Percentiles rank a stretch among this genome's conserved stretches.
phyloP scores from a whole-genome alignment of 2,797 vertebrate genomes.

The Crocodylus rhombifer region DNA sequence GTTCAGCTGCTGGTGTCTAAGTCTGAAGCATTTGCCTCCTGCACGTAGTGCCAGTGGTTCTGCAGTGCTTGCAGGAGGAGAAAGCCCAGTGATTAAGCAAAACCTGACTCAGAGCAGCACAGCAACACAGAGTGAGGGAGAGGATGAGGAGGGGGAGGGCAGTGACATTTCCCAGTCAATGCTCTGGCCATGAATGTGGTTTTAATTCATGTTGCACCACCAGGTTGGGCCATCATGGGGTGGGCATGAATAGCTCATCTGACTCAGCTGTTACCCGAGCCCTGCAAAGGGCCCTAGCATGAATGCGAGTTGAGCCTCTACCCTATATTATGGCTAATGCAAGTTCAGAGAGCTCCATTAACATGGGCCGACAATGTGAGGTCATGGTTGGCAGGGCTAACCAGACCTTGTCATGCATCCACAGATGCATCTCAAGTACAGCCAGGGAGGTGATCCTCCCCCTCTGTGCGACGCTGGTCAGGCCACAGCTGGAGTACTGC shows the following conservation, averaged over 20 bases:
- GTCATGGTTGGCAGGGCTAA: too few relatives aligned
- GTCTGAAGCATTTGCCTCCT: neutral
- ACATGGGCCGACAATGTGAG: too few relatives aligned
- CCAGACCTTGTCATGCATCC: too few relatives aligned
- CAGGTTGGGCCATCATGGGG: neutral
- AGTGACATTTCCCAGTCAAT: neutral
- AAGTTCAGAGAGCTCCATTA: neutral
- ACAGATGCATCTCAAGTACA: too few relatives aligned
- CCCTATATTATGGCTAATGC: neutral
- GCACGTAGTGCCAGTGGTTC: accelerated
- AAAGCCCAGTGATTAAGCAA: neutral
- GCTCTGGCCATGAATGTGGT: constrained; percentile 45
- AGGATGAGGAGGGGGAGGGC: too few relatives aligned
- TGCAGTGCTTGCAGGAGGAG: neutral
- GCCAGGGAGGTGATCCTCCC: too few relatives aligned
- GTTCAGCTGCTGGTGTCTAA: neutral
- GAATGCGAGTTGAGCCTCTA: neutral
- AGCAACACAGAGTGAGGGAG: neutral
- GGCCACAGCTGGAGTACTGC: too few relatives aligned
- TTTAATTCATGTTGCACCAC: constrained; percentile 53
- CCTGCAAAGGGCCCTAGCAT: neutral
- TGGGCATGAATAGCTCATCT: constrained; percentile 31
- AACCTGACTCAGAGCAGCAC: constrained; percentile 37
- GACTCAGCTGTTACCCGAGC: neutral
- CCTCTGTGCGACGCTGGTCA: too few relatives aligned